Evolutionary conservation across 2,888 invertebrate species (phyloP), one percentile per base, ranked within the genome.

Genomic region (Zygaena filipendulae): DNA sequence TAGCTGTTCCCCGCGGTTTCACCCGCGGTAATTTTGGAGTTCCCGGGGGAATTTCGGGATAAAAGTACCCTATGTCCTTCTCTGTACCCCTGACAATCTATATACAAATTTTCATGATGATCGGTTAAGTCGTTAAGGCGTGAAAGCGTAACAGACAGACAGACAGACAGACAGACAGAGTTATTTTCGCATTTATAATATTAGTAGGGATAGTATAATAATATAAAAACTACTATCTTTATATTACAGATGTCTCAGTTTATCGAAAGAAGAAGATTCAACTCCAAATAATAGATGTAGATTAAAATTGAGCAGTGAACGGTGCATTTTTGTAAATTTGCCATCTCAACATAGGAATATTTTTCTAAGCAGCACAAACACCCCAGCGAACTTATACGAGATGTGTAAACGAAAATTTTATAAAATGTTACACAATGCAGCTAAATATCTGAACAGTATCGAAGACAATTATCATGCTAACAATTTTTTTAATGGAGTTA

Each of bases 361-460:
- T 25, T 32, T 59, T 25, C 39, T 54, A 29, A 37, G 40, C 16
- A 40, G 39, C 6, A 37, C 18, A 2, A 37, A 45, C 13, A 43
- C 49, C 2, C 67, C 70, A 2, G 60, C 75, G 2, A 67, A 60
- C 33, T 49, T 80, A 2, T 57, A 52, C 13, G 80, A 81, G 45
- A 26, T 71, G 6, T 50, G 59, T 21, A 67, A 59, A 46, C 55
- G 80, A 49, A 39, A 36, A 23, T 39, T 68, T 2, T 71, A 71
- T 32, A 36, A 58, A 43, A 49, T 52, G 8, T 39, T 74, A 10
- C 47, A 60, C 25, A 40, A 45, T 2, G 38, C 53, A 13, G 60
- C 66, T 2, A 63, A 49, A 34, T 54, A 41, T 34, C n/a, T n/a
- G n/a, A n/a, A 24, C 9, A 39, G 50, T 25, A 40, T 49, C 13